Evolutionary conservation across 2,797 vertebrate species (phyloP), one percentile per base, ranked within the genome.

Genomic region (Halcyon leucocephala): DNA sequence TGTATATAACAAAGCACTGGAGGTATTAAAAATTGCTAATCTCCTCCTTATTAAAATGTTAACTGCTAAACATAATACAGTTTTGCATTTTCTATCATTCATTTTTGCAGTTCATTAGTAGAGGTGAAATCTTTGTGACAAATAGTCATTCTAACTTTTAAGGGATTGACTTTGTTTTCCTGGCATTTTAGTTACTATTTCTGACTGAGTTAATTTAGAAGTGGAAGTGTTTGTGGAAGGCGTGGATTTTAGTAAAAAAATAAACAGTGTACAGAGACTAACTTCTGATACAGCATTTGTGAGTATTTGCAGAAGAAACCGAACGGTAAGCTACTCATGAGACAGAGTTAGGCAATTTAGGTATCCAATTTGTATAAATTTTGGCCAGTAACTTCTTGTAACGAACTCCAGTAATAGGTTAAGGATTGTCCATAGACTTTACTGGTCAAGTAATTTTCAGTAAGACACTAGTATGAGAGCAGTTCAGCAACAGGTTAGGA

Each of bases 11-110:
- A 97, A 95, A 95, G 90, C 95, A 95, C 93, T 96, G 89, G 82
- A 95, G 93, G 93, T 95, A 96, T 95, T 95, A 95, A 96, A 96
- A 95, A 92, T 94, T 94, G 90, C 90, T 96, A 96, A 96, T 97
- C 94, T 97, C 74, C 77, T 94, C 84, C 84, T 95, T 95, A 96
- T 91, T 97, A 94, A 96, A 96, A 97, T 91, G 89, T 95, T 97
- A 95, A 95, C 96, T 97, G 94, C 87, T 95, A 94, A 95, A 89
- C 96, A 95, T 96, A 97, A 93, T 94, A 70, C 91, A 77, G 58
- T 95, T 97, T 96, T 95, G 90, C 91, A 95, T 96, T 97, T 95
- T 95, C 91, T 96, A 93, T 93, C 94, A 94, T 95, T 97, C 93
- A 84, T 95, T 95, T 96, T 92, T 93, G 80, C 95, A 96, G 88